A percentile compares a stretch with the other conserved stretches of the same genome.
These are phyloP conservation scores for Priocnemis perturbator DNA, from an alignment of 2,888 invertebrate genomes.

Conservation along the genomic window DNA sequence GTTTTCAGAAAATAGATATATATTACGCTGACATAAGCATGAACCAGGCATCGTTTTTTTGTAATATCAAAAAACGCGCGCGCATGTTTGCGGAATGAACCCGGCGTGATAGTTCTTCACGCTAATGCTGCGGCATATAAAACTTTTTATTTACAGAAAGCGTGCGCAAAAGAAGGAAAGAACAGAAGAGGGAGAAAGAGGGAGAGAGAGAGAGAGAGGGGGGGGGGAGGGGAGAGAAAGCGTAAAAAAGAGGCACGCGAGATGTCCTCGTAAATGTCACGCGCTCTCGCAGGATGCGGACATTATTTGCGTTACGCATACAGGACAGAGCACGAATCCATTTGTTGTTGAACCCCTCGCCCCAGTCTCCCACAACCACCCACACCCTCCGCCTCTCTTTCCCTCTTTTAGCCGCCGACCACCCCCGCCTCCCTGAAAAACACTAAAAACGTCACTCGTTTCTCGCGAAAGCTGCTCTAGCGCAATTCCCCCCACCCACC, in stretches of 20 bases:
- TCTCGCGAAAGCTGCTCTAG: slow-evolving; percentile 13
- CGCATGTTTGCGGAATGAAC: too few species aligned
- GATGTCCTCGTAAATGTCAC: slow-evolving; percentile 13
- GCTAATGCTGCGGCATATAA: too few species aligned
- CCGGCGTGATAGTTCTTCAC: too few species aligned
- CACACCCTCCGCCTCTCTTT: background rate
- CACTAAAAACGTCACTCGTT: slow-evolving; percentile 30
- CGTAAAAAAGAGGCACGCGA: slow-evolving; percentile 9
- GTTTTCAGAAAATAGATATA: too few species aligned
- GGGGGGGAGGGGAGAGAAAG: slow-evolving; percentile 5
- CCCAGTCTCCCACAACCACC: slow-evolving; percentile 4
- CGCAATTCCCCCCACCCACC: background rate
- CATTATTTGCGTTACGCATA: slow-evolving; percentile 9
- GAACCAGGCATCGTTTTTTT: too few species aligned
- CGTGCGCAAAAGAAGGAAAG: background rate
- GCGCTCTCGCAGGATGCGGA: slow-evolving; percentile 6
- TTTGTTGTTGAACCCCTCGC: slow-evolving; percentile 8
- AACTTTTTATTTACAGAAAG: background rate
- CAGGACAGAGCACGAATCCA: slow-evolving; percentile 1
- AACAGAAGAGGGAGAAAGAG: background rate
- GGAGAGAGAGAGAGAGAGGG: slow-evolving; percentile 6
- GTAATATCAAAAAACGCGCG: too few species aligned
- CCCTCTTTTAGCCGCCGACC: background rate
- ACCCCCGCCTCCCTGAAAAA: slow-evolving; percentile 5
- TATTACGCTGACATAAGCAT: too few species aligned